Evolutionary conservation across 2,113 vertebrate species (phyloP).

Genomic region (Callospermophilus lateralis): DNA sequence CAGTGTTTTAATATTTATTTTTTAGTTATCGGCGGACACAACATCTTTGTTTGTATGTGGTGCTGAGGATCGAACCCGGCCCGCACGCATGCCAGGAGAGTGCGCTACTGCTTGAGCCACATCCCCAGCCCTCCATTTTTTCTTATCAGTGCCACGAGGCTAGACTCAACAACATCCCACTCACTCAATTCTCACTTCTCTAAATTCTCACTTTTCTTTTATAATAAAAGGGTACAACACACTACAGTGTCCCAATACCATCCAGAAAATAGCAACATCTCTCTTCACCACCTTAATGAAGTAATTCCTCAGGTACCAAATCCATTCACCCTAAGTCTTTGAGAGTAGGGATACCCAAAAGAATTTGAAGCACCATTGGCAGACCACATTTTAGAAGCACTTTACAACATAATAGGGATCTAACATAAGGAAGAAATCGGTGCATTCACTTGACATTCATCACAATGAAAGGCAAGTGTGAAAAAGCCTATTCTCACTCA

Average conservation of each 20-base stretch:
- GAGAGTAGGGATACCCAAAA: not conserved
- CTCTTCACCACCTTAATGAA: constrained; percentile 21
- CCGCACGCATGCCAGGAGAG: no score
- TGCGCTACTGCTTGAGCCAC: no score
- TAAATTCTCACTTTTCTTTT: not conserved
- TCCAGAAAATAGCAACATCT: not conserved
- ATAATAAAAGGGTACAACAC: not conserved
- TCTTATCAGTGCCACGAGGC: not conserved
- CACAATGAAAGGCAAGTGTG: not conserved
- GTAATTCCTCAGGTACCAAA: not conserved
- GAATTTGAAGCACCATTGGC: not conserved
- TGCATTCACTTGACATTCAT: not conserved
- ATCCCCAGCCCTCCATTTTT: no score
- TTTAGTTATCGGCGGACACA: no score
- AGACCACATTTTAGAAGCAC: not conserved
- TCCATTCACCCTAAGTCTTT: not conserved
- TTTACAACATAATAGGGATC: not conserved
- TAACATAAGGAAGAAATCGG: not conserved
- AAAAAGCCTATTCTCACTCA: not conserved
- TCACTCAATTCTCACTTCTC: not conserved
- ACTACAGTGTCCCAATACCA: not conserved
- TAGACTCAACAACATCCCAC: not conserved
- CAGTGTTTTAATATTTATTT: no score
- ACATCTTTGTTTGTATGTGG: no score
- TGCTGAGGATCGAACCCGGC: no score